Base-by-base conservation (phyloP, 1,140 invertebrate species). In the Gerris buenoi region DNA sequence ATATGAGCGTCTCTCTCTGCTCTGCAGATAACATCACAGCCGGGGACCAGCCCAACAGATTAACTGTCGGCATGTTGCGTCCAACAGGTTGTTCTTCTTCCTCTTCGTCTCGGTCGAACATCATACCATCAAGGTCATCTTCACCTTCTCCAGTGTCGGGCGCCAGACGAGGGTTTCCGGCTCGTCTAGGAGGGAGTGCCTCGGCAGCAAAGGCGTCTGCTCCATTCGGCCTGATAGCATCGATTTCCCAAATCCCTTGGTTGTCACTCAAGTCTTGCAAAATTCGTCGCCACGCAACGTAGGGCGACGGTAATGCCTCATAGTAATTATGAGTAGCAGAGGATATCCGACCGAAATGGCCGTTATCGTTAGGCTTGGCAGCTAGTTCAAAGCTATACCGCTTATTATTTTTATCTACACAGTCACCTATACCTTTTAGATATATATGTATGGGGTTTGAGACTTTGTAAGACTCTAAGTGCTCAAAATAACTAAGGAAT, bases 41-140 rank as follows among this genome's bases (percentile, higher is more conserved):
- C 2, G 62, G 62, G 62, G 25, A 63, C 62, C 62, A 63, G 13
- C 62, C 62, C 22, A 63, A 27, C 26, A 63, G 22, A 25, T 63
- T 25, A 13, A 14, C 62, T 5, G 62, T 63, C 2, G 62, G 62
- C 62, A 63, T 63, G 22, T 63, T 27, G 13, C 62, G 62, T 25
- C 13, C 2, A n/a, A n/a, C n/a, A n/a, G n/a, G n/a, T n/a, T n/a
- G n/a, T n/a, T n/a, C n/a, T n/a, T n/a, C 3, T n/a, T n/a, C n/a
- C n/a, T n/a, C n/a, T n/a, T n/a, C n/a, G n/a, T n/a, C n/a, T n/a
- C n/a, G n/a, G n/a, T n/a, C n/a, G n/a, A n/a, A n/a, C n/a, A n/a
- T n/a, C n/a, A n/a, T n/a, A n/a, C n/a, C n/a, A n/a, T n/a, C n/a
- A n/a, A n/a, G n/a, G n/a, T n/a, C n/a, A n/a, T n/a, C n/a, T n/a